phyloP scores from a whole-genome alignment of 2,797 vertebrate genomes.

The Cephalopachus bancanus region DNA sequence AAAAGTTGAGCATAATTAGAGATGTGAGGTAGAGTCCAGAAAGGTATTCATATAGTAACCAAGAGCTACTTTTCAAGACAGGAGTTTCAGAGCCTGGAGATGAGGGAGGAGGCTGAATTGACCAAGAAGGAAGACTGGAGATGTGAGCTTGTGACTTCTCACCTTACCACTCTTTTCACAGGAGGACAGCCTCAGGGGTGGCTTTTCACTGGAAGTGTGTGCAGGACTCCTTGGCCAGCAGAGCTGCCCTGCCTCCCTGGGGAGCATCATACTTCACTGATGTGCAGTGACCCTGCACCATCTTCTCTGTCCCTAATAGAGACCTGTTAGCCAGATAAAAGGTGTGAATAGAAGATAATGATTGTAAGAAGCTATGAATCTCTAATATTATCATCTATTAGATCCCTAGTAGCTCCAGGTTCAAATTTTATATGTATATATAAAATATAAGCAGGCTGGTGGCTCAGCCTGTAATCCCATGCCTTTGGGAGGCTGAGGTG shows the following conservation, averaged over 20 bases:
- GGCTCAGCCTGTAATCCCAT: too few relatives aligned
- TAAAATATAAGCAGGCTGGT: too few relatives aligned
- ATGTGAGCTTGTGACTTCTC: neutral
- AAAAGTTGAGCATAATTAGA: neutral
- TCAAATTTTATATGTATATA: neutral
- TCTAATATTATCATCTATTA: constrained; percentile 29
- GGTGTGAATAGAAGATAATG: neutral
- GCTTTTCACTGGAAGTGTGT: neutral
- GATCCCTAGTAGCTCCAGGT: neutral
- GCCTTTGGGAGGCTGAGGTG: too few relatives aligned
- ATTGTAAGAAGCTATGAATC: neutral
- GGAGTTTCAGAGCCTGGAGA: neutral
- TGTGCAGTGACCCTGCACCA: neutral
- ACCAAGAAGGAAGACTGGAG: neutral
- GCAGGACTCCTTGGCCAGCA: neutral
- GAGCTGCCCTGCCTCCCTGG: neutral
- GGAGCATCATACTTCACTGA: neutral
- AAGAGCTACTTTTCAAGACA: neutral
- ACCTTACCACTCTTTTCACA: neutral
- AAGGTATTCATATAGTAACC: neutral
- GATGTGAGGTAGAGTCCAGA: neutral
- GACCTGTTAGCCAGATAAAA: neutral
- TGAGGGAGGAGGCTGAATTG: neutral
- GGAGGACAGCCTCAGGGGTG: neutral
- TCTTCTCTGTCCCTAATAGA: neutral